phyloP scores from a whole-genome alignment of 2,113 vertebrate species.

The Malurus elegans region DNA sequence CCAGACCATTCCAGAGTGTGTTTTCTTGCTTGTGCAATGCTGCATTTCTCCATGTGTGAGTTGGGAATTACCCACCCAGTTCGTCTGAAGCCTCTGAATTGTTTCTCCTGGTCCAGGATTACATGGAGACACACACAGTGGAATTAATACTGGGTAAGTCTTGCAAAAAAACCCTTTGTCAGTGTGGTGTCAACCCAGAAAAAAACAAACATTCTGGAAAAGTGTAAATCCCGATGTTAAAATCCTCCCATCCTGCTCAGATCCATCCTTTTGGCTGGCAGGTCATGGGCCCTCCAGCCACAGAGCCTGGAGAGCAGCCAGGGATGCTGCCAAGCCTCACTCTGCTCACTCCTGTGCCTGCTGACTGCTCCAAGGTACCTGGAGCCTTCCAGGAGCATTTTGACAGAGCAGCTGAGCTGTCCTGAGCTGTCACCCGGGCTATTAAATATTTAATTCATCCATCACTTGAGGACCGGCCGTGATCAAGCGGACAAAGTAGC shows the following conservation, averaged over 20 bases:
- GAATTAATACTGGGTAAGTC: background rate
- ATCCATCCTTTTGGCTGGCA: background rate
- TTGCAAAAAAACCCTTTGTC: background rate
- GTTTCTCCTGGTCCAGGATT: background rate
- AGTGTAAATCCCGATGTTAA: background rate
- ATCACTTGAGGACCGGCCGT: background rate
- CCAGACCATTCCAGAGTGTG: background rate
- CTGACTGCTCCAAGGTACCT: fast-evolving
- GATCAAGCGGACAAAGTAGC: constrained; percentile 35
- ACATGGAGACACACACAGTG: fast-evolving
- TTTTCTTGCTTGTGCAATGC: background rate
- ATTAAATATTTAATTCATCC: constrained; percentile 18
- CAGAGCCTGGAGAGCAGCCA: background rate
- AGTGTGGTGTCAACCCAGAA: background rate
- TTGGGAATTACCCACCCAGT: background rate
- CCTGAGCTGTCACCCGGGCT: constrained; percentile 27
- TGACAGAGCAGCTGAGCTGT: background rate
- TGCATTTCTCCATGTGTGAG: background rate
- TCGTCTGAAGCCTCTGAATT: background rate
- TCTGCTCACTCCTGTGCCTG: background rate
- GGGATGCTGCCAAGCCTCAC: background rate
- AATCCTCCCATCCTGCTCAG: background rate
- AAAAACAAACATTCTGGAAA: background rate
- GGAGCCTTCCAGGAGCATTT: background rate
- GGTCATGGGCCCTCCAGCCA: background rate